Conservation (phyloP, 1,140 invertebrate species). For the Procambarus clarkii region DNA sequence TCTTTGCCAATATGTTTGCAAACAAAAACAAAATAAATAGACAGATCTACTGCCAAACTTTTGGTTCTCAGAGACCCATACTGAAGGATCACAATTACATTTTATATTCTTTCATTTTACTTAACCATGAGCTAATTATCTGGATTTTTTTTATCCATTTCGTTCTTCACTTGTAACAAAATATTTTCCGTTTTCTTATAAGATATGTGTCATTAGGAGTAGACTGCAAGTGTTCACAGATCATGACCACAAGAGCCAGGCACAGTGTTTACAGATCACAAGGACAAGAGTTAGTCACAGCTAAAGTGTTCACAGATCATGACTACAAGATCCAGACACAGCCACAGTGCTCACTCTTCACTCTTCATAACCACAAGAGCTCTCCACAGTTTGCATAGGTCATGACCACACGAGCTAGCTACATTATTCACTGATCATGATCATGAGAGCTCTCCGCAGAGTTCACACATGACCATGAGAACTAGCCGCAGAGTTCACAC, state of each 20-base stretch:
- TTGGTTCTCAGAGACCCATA: neutral
- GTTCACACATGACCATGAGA: too few relatives aligned
- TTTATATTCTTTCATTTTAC: neutral
- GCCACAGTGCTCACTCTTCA: too few relatives aligned
- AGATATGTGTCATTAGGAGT: neutral
- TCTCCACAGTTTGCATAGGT: too few relatives aligned
- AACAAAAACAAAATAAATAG: neutral
- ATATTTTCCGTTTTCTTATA: neutral
- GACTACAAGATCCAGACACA: too few relatives aligned
- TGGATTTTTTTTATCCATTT: neutral
- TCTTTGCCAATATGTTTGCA: neutral
- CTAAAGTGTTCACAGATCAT: too few relatives aligned
- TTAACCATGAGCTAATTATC: neutral
- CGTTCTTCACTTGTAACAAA: neutral
- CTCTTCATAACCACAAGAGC: too few relatives aligned
- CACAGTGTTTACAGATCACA: slow-evolving; percentile 4
- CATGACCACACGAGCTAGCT: too few relatives aligned
- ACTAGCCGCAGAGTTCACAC: too few relatives aligned
- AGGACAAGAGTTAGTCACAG: too few relatives aligned
- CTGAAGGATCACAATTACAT: neutral
- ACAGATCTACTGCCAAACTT: neutral
- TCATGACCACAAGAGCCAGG: slow-evolving; percentile 44
- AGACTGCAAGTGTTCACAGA: neutral
- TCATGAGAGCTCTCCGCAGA: too few relatives aligned
- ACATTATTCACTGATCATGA: too few relatives aligned